Conservation (phyloP, 2,888 invertebrate genomes). For the Gastrophysa polygoni region DNA sequence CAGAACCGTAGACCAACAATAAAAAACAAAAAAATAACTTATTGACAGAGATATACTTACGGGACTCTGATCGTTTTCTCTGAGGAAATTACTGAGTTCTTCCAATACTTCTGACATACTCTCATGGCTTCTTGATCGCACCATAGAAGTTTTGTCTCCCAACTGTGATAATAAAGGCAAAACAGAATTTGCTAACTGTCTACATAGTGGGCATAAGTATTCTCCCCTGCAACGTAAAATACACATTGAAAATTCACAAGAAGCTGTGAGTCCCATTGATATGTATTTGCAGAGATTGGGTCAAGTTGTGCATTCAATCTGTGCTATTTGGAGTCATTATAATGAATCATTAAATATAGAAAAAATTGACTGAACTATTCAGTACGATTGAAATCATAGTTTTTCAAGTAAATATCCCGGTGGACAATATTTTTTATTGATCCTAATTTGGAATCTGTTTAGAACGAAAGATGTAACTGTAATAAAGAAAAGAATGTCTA, state of each 20-base stretch:
- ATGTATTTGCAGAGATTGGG: too few relatives aligned
- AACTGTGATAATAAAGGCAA: slow-evolving; percentile 80
- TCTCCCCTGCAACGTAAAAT: slow-evolving; percentile 69
- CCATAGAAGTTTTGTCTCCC: slow-evolving; percentile 69
- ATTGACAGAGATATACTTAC: slow-evolving; percentile 60
- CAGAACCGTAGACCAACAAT: neutral
- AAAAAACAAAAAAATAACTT: slow-evolving; percentile 1
- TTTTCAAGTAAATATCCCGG: too few relatives aligned
- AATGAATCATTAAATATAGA: too few relatives aligned
- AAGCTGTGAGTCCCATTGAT: too few relatives aligned
- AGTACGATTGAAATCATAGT: too few relatives aligned
- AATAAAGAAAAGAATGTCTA: too few relatives aligned
- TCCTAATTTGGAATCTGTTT: too few relatives aligned
- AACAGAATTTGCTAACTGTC: slow-evolving; percentile 90
- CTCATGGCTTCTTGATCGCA: slow-evolving; percentile 63
- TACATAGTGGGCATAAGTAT: slow-evolving; percentile 93
- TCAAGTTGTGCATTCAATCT: neutral
- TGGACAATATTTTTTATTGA: too few relatives aligned
- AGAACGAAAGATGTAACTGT: too few relatives aligned
- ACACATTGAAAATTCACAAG: too few relatives aligned
- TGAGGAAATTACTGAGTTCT: slow-evolving; percentile 66
- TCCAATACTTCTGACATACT: slow-evolving; percentile 59
- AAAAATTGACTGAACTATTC: too few relatives aligned
- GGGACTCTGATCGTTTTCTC: slow-evolving; percentile 70
- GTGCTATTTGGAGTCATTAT: too few relatives aligned